Evolutionary conservation across 2,888 invertebrate species (phyloP).

Genomic region (Alentia gelatinosa): DNA sequence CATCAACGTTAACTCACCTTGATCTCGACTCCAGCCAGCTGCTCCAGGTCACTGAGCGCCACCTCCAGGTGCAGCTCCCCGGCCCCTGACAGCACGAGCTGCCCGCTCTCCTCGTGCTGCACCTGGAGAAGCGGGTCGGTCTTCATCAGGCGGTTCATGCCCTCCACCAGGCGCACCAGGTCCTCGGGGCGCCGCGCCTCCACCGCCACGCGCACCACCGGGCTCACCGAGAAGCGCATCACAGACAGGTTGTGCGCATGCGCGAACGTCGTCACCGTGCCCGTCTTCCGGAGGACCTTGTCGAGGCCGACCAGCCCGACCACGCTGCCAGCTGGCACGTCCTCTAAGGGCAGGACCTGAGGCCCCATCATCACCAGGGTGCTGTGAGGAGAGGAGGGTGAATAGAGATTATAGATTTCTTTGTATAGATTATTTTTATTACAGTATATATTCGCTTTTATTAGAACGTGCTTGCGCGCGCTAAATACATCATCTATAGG

Average conservation of each 20-base stretch:
- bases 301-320: slow-evolving; percentile 66
- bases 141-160: slow-evolving; percentile 63
- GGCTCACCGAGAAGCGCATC: slow-evolving; percentile 63
- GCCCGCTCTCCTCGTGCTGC: slow-evolving; percentile 59
- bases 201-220: slow-evolving; percentile 66
- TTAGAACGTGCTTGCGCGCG: no score
- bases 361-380: slow-evolving; percentile 65
- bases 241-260: slow-evolving; percentile 64
- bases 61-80: slow-evolving; percentile 69
- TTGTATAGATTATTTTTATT: neutral
- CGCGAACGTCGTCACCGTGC: slow-evolving; percentile 64
- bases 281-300: slow-evolving; percentile 64
- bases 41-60: slow-evolving; percentile 65
- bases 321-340: slow-evolving; percentile 66
- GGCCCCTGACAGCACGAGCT: slow-evolving; percentile 66
- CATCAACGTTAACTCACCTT: slow-evolving; percentile 57
- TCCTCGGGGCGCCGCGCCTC: slow-evolving; percentile 60
- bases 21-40: slow-evolving; percentile 63
- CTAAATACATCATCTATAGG: no score
- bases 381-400: slow-evolving; percentile 40
- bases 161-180: slow-evolving; percentile 65
- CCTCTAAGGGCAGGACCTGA: slow-evolving; percentile 48
- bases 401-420: neutral
- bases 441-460: no score
- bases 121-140: slow-evolving; percentile 66